A percentile compares a stretch with the other conserved stretches of the same genome.
Conservation (phyloP, 2,113 vertebrate genomes). For the Antigone vipio region DNA sequence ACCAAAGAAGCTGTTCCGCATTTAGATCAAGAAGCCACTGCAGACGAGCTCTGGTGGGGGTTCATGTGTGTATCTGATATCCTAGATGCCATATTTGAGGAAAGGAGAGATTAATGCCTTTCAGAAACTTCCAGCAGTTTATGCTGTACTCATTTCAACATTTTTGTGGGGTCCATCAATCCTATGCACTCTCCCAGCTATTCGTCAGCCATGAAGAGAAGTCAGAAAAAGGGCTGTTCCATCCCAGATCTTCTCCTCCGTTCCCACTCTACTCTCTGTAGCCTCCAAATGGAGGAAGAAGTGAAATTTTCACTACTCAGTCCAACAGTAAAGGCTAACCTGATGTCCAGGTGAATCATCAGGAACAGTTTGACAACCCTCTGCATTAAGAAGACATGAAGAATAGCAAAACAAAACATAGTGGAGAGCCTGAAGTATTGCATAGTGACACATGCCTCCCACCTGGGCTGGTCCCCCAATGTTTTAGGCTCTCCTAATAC, state of each 20-base stretch:
- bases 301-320: not conserved
- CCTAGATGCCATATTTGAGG: not conserved
- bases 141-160: not conserved
- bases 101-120: not conserved
- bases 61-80: not conserved
- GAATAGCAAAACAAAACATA: not conserved
- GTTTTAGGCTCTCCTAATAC: not conserved
- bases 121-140: not conserved
- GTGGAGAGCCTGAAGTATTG: not conserved
- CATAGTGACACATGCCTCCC: not conserved
- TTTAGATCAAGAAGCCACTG: not conserved
- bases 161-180: not conserved
- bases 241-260: not conserved
- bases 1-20: not conserved
- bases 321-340: not conserved
- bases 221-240: not conserved
- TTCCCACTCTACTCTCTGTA: not conserved
- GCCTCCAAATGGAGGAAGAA: not conserved
- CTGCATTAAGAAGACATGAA: not conserved
- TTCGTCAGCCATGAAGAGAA: not conserved
- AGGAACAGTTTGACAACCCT: not conserved
- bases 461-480: fast-evolving
- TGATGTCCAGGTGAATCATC: not conserved
- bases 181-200: not conserved
- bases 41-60: not conserved